phyloP scores from a whole-genome alignment of 64 coral and sea anemone genomes.

The Catalaphyllia jardinei region DNA sequence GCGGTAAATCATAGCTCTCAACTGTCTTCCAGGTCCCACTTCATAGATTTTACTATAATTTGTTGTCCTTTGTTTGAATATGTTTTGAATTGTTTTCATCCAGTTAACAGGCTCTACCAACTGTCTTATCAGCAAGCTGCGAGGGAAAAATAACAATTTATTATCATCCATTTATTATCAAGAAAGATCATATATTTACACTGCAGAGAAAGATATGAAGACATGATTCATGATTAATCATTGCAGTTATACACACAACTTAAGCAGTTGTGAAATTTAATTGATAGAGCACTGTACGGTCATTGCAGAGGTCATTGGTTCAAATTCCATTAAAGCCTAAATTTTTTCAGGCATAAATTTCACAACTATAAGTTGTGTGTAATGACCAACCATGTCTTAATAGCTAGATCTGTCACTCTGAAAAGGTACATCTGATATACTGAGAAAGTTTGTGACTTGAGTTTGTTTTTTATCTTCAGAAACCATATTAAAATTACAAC shows the following conservation, averaged over 20 bases:
- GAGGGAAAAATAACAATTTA: background rate
- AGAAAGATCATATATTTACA: background rate
- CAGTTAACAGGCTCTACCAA: constrained; percentile 86
- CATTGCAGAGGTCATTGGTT: too few relatives aligned
- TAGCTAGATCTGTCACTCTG: too few relatives aligned
- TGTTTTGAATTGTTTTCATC: constrained; percentile 54
- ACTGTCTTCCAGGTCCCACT: constrained; percentile 86
- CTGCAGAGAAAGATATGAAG: too few relatives aligned
- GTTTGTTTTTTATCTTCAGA: too few relatives aligned
- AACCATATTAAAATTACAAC: background rate
- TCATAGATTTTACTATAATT: constrained; percentile 50
- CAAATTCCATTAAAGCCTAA: too few relatives aligned
- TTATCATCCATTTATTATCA: background rate
- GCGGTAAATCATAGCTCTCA: constrained; percentile 74
- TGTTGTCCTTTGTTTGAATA: constrained; percentile 26
- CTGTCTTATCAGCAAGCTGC: constrained; percentile 81
- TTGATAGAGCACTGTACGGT: too few relatives aligned
- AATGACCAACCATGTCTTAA: too few relatives aligned
- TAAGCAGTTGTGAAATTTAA: too few relatives aligned
- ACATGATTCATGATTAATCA: too few relatives aligned
- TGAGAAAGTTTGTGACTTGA: background rate
- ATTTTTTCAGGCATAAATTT: too few relatives aligned
- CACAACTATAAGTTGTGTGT: too few relatives aligned
- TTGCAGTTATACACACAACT: background rate
- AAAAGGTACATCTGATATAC: background rate